phyloP scores from a whole-genome alignment of 2,888 invertebrate species.

The Urechis unicinctus region DNA sequence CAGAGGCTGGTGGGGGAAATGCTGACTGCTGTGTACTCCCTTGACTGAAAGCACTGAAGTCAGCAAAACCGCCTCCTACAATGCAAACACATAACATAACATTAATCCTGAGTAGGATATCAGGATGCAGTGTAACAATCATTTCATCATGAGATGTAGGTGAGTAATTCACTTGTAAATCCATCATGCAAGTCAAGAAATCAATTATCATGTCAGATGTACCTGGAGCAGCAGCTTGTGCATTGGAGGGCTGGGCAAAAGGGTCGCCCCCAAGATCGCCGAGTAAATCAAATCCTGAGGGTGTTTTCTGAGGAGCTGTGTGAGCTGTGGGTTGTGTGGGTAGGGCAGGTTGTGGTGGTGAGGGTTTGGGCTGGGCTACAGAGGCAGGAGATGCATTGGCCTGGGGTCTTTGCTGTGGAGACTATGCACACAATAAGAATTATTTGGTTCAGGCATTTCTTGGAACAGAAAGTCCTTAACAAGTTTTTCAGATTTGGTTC shows the following conservation, averaged over 20 bases:
- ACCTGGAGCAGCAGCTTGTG: constrained; percentile 4
- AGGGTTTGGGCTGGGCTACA: not conserved
- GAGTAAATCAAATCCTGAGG: constrained; percentile 36
- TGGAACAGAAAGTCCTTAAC: too few species aligned
- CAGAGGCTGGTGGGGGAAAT: constrained; percentile 6
- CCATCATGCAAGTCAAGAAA: not conserved
- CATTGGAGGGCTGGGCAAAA: constrained; percentile 34
- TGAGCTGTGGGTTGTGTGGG: not conserved
- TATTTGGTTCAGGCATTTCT: not conserved
- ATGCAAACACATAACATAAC: not conserved
- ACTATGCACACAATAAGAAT: not conserved
- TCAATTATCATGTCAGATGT: not conserved
- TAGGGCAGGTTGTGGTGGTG: not conserved
- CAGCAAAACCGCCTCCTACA: constrained; percentile 46
- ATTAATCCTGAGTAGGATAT: not conserved
- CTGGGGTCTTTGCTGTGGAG: too few species aligned
- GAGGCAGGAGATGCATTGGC: not conserved
- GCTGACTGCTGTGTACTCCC: constrained; percentile 9
- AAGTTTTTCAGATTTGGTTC: too few species aligned
- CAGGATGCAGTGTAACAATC: too few species aligned
- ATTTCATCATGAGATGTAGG: too few species aligned
- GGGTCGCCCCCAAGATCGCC: constrained; percentile 48
- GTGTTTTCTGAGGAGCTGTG: constrained; percentile 32
- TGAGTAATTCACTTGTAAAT: too few species aligned
- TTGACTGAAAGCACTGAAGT: constrained; percentile 40